Evolutionary conservation across 2,113 vertebrate species (phyloP), one percentile per base, ranked within the genome.

Genomic region (Tenebrosternarchus preto): DNA sequence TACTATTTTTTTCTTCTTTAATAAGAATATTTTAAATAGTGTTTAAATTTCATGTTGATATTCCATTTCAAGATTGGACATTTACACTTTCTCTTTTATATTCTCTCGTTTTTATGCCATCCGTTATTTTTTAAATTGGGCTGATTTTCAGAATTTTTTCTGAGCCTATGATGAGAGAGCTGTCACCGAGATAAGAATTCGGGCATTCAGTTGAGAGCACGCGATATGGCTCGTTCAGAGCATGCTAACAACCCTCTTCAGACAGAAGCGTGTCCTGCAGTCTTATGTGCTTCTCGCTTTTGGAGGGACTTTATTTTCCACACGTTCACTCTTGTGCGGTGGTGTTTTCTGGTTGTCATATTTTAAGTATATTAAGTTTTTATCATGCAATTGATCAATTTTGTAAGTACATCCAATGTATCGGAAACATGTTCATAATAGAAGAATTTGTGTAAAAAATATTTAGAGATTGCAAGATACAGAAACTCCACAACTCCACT

Each of bases 161-260:
- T 66, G 50, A 64, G 76, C 22, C 61, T 50, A 63, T 39, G 53
- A 50, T 12, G 43, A 46, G 64, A 70, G 53, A 59, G 72, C 20
- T 9, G 3, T 63, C 66, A 79, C 64, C 29, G 36, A 75, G 16
- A 63, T 56, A 11, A 20, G 73, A 43, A 73, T 39, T 67, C 20
- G 7, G 5, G 53, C 63, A 16, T 76, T 81, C 22, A 76, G 5
- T 57, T 81, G 80, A 76, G 57, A 31, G n/a, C 43, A 73, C 33
- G 56, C 39, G 77, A 68, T 76, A 67, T n/a, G 55, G 15, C 43
- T 77, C 60, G 29, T 69, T 68, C 36, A 17, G 16, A n/a, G 72
- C 36, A 80, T 83, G 71, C 63, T 64, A 77, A 84, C 72, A 72
- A 77, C 66, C 69, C 46, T 25, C 33, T 64, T 60, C 67, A 36